Base-by-base conservation (phyloP, 1,140 invertebrate genomes). In the Dendrolimus punctatus region DNA sequence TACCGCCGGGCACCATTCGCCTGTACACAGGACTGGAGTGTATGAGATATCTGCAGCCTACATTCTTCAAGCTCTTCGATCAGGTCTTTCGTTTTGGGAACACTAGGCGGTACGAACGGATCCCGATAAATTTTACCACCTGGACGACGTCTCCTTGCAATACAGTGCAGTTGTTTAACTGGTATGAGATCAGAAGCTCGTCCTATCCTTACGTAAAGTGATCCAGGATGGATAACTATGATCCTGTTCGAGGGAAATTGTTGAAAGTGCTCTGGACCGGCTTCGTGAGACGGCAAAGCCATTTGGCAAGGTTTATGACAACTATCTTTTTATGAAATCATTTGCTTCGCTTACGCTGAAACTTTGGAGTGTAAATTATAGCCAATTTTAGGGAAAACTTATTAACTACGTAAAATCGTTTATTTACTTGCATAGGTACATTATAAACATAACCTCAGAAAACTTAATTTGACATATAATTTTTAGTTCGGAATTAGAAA, bases 211-310 rank as follows among this genome's bases (percentile, higher is more conserved):
- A 99, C 88, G 75, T 96, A 93, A 47, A 94, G 90, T 0, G 97
- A 98, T 6, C 97, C 97, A 50, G 97, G 96, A 80, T 99, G 96
- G 47, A 99, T 96, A n/a, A 98, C 93, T 44, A 99, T 93, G 39
- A 96, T 93, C 39, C 92, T 92, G 65, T 94, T 93, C 2, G 93
- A 90, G 64, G 93, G 92, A 60, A 92, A 90, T 80, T 91, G 90
- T 84, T 92, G 75, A 59, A 88, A 88, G 53, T 78, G 80, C 55
- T 87, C 85, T 9, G 76, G 71, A 53, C 78, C 80, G 8, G 76
- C 64, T 48, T 88, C 80, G 45, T 85, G 69, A 40, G 71, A 55
- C 49, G 71, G 72, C 60, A 71, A 64, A 72, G 73, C 81, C 79
- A 85, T 85, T 71, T 57, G 39, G 53, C 55, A 5, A 37, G 5